Evolutionary conservation across 1,140 invertebrate genomes (phyloP).

Genomic region (Papilio helenus): DNA sequence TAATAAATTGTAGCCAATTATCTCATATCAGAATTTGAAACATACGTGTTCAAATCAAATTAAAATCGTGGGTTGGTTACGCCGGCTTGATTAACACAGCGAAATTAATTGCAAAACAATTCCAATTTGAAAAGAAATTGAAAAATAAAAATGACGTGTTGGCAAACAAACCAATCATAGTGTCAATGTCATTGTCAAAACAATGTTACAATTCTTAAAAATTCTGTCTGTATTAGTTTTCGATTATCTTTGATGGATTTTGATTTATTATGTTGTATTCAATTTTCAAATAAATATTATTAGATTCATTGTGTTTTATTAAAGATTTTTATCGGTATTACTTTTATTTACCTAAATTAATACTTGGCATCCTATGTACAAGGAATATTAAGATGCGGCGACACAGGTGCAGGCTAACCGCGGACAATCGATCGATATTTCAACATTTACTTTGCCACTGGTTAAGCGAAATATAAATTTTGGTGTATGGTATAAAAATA

Average conservation of each 20-base stretch:
- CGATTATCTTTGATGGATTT: no score
- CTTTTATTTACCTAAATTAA: no score
- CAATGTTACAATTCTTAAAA: background rate
- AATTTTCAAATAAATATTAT: no score
- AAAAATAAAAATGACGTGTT: background rate
- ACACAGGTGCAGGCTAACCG: constrained; percentile 1
- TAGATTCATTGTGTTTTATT: no score
- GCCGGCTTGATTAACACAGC: background rate
- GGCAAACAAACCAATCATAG: background rate
- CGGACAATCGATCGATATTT: constrained; percentile 70
- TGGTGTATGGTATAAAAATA: constrained; percentile 28
- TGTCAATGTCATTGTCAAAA: background rate
- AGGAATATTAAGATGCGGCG: background rate
- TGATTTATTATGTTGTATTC: no score
- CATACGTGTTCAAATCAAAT: background rate
- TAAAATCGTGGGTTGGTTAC: background rate
- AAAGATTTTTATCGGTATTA: no score
- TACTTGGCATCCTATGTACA: background rate
- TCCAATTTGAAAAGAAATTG: background rate
- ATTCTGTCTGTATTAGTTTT: background rate
- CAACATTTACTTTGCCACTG: constrained; percentile 17
- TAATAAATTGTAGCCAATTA: background rate
- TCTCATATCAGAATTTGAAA: background rate
- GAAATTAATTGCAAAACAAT: background rate
- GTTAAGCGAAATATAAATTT: background rate